phyloP scores from a whole-genome alignment of 2,888 invertebrate species.

The Drosophila lutescens region DNA sequence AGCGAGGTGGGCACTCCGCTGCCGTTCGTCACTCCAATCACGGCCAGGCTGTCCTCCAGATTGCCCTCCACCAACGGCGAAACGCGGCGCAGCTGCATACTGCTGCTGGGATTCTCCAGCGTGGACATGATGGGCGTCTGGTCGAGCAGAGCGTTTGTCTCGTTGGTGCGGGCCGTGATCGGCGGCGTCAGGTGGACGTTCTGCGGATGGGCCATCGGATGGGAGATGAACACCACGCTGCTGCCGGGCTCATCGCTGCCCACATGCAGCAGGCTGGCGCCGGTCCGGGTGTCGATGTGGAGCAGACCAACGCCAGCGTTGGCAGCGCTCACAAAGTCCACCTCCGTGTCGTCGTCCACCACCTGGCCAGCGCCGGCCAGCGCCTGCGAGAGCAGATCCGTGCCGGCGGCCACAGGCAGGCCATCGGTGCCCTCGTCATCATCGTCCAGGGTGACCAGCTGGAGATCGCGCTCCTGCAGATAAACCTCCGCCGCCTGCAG shows the following conservation, averaged over 20 bases:
- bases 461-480: conserved; percentile 63
- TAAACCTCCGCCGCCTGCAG: conserved; percentile 79
- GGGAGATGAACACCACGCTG: conserved; percentile 68
- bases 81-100: conserved; percentile 38
- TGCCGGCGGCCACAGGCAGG: conserved; percentile 43
- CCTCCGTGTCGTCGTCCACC: conserved; percentile 63
- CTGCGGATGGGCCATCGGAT: conserved; percentile 41
- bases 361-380: conserved; percentile 86
- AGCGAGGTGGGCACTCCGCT: conserved; percentile 88
- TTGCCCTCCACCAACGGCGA: conserved; percentile 57
- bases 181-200: conserved; percentile 74
- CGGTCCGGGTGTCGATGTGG: conserved; percentile 49
- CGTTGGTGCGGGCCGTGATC: conserved; percentile 86
- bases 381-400: conserved; percentile 90
- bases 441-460: conserved; percentile 82
- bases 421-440: background rate
- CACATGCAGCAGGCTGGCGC: background rate
- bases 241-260: background rate
- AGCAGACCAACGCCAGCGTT: conserved; percentile 59
- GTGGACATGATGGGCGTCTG: conserved; percentile 93
- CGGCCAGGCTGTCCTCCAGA: conserved; percentile 86
- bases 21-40: conserved; percentile 86
- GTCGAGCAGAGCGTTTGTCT: conserved; percentile 90
- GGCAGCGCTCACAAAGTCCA: conserved; percentile 46
- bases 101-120: conserved; percentile 87